Evolutionary conservation across 1,140 invertebrate genomes (phyloP), one percentile per base, ranked within the genome.

Genomic region (Trichonephila clavata): DNA sequence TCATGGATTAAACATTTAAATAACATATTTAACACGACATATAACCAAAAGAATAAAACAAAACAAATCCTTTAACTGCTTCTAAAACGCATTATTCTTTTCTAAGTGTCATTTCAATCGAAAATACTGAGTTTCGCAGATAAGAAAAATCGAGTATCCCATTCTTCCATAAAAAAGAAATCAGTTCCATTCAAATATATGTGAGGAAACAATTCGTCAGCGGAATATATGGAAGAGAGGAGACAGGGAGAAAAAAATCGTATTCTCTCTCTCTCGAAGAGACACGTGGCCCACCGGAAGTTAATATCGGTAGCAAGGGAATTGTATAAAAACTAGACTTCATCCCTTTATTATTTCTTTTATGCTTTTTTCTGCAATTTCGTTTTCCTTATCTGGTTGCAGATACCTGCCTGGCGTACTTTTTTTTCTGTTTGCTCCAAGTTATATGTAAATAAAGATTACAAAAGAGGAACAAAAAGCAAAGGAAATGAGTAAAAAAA

Each of bases 371-470:
- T 57, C 65, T 21, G 39, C 43, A 63, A 63, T 27, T 60, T 92
- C 60, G 8, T 84, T 14, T 50, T 43, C 39, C 20, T 68, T 61
- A 13, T 65, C 8, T 57, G 21, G 18, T 18, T 80, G n/a, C 5
- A 57, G 68, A 57, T 86, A 86, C 84, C 27, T 84, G n/a, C 24
- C 61, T 50, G 8, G 24, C 27, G 81, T 18, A 21, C 8, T 59
- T 57, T 71, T 50, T 89, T 27, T 16, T 71, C n/a, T 71, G 24
- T 89, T 89, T 89, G 4, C 61, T 89, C 50, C 86, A 50, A 89
- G 86, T 89, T 86, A 71, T 89, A 89, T 89, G 86, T 89, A 89
- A 89, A 89, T 89, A 89, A 89, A 86, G 86, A 71, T 89, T 71
- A 50, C 61, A 86, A 61, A 86, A 57, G 21, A 32, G 43, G 86